Conservation (phyloP, 2,888 invertebrate species). For the Cerastoderma edule region DNA sequence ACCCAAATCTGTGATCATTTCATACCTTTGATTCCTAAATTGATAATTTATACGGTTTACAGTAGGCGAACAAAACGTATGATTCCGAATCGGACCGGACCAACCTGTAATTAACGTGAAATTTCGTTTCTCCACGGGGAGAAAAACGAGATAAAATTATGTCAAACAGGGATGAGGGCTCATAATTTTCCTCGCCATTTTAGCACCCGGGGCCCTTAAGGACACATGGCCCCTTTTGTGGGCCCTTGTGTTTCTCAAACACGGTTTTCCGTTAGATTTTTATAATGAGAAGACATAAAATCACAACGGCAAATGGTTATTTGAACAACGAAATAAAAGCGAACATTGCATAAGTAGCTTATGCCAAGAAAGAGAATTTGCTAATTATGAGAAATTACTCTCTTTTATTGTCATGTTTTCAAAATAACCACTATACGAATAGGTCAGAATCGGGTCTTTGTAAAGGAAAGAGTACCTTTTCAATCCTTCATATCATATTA, state of each 20-base stretch:
- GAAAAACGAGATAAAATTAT: slow-evolving; percentile 60
- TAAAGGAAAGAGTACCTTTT: too few relatives aligned
- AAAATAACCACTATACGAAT: too few relatives aligned
- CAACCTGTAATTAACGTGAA: slow-evolving; percentile 55
- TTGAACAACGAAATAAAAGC: too few relatives aligned
- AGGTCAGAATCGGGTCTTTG: too few relatives aligned
- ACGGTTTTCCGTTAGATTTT: too few relatives aligned
- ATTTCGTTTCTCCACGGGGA: slow-evolving; percentile 39
- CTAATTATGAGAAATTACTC: too few relatives aligned
- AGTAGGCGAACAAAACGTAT: slow-evolving; percentile 37
- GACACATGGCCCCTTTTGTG: slow-evolving; percentile 24
- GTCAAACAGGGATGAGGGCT: slow-evolving; percentile 53
- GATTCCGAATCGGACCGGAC: slow-evolving; percentile 38
- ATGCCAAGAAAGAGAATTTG: too few relatives aligned
- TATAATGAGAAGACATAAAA: too few relatives aligned
- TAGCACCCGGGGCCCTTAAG: slow-evolving; percentile 46
- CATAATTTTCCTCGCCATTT: slow-evolving; percentile 44
- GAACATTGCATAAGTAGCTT: too few relatives aligned
- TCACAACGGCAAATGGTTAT: too few relatives aligned
- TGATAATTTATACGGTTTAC: slow-evolving; percentile 58
- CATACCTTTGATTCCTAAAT: slow-evolving; percentile 55
- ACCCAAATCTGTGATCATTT: slow-evolving; percentile 51
- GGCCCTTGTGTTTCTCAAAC: too few relatives aligned
- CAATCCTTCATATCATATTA: slow-evolving; percentile 10
- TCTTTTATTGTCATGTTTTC: too few relatives aligned